Evolutionary conservation across 2,888 invertebrate species (phyloP).

Genomic region (Himalopsyche tibetana): DNA sequence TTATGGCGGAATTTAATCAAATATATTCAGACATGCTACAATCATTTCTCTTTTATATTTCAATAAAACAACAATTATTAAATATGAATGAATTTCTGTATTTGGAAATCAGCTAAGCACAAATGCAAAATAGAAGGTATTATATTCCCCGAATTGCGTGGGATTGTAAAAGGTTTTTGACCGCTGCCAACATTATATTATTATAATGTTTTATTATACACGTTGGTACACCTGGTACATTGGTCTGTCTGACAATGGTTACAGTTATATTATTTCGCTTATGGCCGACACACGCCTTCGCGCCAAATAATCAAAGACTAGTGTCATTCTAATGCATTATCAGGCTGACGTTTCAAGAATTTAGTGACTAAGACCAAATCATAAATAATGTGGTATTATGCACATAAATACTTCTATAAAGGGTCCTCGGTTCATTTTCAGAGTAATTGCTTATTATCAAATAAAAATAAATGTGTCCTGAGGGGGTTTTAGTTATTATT

Average conservation of each 20-base stretch:
- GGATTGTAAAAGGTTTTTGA: conserved; percentile 22
- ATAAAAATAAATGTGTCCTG: no score
- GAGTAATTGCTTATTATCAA: no score
- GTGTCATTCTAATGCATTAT: neutral
- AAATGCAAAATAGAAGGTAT: conserved; percentile 15
- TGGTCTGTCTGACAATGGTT: conserved; percentile 2
- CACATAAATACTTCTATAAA: neutral
- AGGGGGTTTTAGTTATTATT: no score
- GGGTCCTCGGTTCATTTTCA: no score
- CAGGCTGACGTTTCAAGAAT: conserved; percentile 1
- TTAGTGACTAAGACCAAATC: neutral
- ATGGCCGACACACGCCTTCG: neutral
- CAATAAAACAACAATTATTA: no score
- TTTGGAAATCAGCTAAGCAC: conserved; percentile 9
- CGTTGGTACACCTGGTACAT: neutral
- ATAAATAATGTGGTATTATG: neutral
- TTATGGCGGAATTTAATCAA: no score
- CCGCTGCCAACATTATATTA: neutral
- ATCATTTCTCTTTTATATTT: no score
- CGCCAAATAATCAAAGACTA: conserved; percentile 14
- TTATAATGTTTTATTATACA: conserved; percentile 9
- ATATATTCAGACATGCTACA: no score
- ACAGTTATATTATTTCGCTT: conserved; percentile 25
- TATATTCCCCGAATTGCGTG: neutral
- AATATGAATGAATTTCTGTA: neutral